These are phyloP conservation scores for Musca domestica DNA, from an alignment of 1,140 invertebrate genomes.

Conservation along the genomic window DNA sequence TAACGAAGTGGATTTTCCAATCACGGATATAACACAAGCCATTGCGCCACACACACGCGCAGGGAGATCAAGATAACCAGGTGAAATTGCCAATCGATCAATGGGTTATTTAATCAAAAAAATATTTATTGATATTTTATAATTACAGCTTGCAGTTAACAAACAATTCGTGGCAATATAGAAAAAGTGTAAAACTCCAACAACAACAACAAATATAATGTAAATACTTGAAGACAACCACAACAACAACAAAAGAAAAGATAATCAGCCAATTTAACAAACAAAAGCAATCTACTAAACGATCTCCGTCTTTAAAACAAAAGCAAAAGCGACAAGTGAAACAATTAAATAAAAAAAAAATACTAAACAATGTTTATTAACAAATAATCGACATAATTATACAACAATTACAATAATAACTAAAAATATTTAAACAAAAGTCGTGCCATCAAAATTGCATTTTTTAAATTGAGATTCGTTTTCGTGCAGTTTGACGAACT, in stretches of 20 bases:
- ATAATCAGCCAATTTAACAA: neutral
- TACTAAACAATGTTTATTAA: neutral
- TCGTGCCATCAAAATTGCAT: constrained; percentile 20
- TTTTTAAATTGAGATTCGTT: neutral
- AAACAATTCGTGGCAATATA: neutral
- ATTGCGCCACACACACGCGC: too few relatives aligned
- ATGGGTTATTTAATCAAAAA: constrained; percentile 11
- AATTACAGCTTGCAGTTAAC: neutral
- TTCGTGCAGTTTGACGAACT: too few relatives aligned
- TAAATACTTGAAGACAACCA: neutral
- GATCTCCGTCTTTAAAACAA: too few relatives aligned
- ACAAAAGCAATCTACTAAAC: neutral
- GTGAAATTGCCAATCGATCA: neutral
- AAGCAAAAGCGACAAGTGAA: neutral
- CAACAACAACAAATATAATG: neutral
- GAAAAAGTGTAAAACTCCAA: neutral
- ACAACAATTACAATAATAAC: neutral
- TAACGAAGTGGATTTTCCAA: too few relatives aligned
- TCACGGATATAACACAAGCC: too few relatives aligned
- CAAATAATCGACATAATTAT: neutral
- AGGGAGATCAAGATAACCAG: too few relatives aligned
- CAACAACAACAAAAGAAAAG: constrained; percentile 10
- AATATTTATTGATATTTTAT: constrained; percentile 7
- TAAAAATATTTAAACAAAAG: constrained; percentile 5
- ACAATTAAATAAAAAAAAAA: neutral